Percentiles rank a stretch among this genome's conserved stretches.
Conservation (phyloP, 2,113 vertebrate genomes). For the Climacteris rufus region DNA sequence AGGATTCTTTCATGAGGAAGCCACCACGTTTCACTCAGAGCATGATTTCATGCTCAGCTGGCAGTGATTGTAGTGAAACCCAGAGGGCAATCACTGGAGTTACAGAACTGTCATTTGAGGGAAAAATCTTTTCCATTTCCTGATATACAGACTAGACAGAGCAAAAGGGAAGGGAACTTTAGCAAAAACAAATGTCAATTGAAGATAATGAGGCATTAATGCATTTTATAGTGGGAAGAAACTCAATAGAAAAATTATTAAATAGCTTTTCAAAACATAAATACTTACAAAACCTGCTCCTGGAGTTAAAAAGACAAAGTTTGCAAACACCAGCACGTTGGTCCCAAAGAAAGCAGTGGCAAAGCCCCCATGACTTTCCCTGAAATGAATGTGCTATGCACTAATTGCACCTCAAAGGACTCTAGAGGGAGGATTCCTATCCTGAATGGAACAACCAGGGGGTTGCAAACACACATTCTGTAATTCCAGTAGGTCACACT, state of each 20-base stretch:
- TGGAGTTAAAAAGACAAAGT: background rate
- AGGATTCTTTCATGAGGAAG: background rate
- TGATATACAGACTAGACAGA: background rate
- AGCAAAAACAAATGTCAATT: background rate
- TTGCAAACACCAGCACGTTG: background rate
- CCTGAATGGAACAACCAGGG: background rate
- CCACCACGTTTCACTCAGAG: background rate
- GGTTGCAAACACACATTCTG: background rate
- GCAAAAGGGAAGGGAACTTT: background rate
- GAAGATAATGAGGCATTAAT: background rate
- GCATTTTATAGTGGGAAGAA: background rate
- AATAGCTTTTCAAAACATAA: background rate
- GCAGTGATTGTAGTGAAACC: background rate
- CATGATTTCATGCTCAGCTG: slow-evolving; percentile 16
- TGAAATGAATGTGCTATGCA: background rate
- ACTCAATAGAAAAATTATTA: background rate
- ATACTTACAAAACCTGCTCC: background rate
- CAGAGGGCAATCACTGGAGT: slow-evolving; percentile 2
- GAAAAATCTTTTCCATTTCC: background rate
- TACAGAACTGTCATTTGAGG: background rate
- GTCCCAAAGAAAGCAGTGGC: background rate
- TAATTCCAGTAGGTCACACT: background rate
- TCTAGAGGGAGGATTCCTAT: background rate
- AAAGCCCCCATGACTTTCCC: background rate
- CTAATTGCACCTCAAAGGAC: background rate